phyloP scores from a whole-genome alignment of 2,797 vertebrate genomes.

The Amazona finschi region DNA sequence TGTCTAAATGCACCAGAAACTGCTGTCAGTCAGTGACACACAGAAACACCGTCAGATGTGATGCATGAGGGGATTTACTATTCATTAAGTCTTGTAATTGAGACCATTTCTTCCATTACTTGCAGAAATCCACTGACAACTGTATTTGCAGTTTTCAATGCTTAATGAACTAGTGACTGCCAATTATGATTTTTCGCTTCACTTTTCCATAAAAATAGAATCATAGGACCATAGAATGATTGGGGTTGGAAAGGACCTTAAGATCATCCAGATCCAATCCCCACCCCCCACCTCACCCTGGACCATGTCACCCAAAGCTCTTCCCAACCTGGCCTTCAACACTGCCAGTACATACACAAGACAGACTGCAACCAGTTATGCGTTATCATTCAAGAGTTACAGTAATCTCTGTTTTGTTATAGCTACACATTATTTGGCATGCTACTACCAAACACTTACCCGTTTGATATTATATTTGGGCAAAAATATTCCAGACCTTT shows the following conservation, averaged over 20 bases:
- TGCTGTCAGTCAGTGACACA: neutral
- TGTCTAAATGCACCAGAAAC: neutral
- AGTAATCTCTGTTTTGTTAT: neutral
- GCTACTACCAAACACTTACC: neutral
- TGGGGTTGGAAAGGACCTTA: neutral
- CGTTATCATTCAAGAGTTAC: neutral
- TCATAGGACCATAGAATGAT: neutral
- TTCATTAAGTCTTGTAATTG: neutral
- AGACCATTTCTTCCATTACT: neutral
- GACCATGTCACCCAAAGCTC: neutral
- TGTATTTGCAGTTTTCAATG: neutral
- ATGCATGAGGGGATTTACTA: neutral
- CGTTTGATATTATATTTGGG: neutral
- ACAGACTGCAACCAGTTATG: neutral
- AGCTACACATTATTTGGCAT: neutral
- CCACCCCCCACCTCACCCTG: neutral
- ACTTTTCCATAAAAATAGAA: neutral
- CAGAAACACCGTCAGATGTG: neutral
- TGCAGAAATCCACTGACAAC: neutral
- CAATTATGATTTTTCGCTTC: neutral
- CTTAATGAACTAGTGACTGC: neutral
- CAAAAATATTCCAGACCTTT: neutral
- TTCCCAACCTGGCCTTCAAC: neutral
- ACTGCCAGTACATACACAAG: neutral
- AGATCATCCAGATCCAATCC: neutral